Percentiles rank a stretch among this genome's conserved stretches.
These are phyloP conservation scores for Rhizoglyphus robini DNA, from an alignment of 1,140 invertebrate species.

Conservation along the genomic window DNA sequence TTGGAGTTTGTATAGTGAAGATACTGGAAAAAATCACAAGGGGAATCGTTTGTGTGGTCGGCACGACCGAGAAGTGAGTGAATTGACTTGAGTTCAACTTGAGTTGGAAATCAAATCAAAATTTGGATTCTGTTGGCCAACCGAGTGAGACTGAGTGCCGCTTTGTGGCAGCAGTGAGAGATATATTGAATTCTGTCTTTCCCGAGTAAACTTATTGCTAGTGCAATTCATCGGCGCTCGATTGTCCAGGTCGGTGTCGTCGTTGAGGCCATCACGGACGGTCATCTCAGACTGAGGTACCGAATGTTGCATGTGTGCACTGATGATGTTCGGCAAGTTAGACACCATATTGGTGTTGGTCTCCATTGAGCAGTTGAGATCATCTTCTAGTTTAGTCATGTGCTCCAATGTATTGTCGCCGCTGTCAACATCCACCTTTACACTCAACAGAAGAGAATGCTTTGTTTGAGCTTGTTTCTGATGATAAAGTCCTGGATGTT, in stretches of 20 bases:
- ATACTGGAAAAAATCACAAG: no score
- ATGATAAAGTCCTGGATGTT: no score
- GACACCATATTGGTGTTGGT: no score
- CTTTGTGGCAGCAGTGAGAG: background rate
- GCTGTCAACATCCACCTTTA: background rate
- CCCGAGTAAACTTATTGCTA: conserved; percentile 48
- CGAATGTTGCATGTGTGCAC: conserved; percentile 21
- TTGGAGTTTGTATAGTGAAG: no score
- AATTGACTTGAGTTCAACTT: background rate
- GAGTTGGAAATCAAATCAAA: background rate
- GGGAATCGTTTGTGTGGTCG: no score
- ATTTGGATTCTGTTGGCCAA: background rate
- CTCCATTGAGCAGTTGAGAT: no score
- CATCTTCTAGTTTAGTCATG: background rate
- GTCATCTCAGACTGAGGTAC: background rate
- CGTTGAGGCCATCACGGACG: background rate
- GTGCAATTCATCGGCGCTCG: conserved; percentile 35
- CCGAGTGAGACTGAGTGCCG: background rate
- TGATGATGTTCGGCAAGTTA: conserved; percentile 21
- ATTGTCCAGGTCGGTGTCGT: background rate
- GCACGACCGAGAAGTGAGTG: no score
- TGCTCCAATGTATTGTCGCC: background rate
- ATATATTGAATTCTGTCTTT: conserved; percentile 3
- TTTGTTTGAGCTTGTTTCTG: background rate
- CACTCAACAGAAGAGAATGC: background rate